phyloP scores from a whole-genome alignment of 2,797 vertebrate species.

The Rachycentron canadum region DNA sequence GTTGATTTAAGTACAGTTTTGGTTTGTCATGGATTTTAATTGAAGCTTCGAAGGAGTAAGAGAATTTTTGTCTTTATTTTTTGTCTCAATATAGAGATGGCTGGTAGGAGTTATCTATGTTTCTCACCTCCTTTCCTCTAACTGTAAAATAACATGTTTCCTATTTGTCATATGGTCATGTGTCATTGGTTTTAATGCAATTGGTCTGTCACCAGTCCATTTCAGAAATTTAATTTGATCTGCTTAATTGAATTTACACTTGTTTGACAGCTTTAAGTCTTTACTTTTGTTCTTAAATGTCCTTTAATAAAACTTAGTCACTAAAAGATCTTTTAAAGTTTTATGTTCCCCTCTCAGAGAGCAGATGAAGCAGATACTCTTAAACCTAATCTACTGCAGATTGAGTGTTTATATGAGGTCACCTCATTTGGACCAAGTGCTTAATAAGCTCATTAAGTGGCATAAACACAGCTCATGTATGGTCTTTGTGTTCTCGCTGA shows the following conservation, averaged over 20 bases:
- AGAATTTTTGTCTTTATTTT: too few relatives aligned
- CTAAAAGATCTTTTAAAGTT: not conserved
- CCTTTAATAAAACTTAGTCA: constrained; percentile 16
- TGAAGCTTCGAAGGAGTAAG: too few relatives aligned
- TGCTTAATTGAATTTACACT: not conserved
- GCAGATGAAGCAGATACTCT: constrained; percentile 34
- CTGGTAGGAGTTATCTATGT: too few relatives aligned
- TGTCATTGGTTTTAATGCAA: not conserved
- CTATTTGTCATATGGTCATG: not conserved
- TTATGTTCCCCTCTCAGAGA: constrained; percentile 11
- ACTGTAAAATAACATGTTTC: not conserved
- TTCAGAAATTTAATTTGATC: not conserved
- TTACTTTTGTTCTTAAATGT: not conserved
- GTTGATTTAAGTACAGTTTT: not conserved
- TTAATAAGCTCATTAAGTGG: constrained; percentile 54
- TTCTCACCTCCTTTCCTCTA: too few relatives aligned
- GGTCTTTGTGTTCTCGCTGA: constrained; percentile 42
- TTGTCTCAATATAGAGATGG: too few relatives aligned
- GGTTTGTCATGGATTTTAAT: not conserved
- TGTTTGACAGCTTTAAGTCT: constrained; percentile 1
- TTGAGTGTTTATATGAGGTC: constrained; percentile 65
- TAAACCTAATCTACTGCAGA: constrained; percentile 37
- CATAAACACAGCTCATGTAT: constrained; percentile 45
- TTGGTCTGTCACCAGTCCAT: not conserved
- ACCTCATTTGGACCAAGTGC: constrained; percentile 37